Base-by-base conservation (phyloP, 1,140 invertebrate species). In the Globodera rostochiensis region DNA sequence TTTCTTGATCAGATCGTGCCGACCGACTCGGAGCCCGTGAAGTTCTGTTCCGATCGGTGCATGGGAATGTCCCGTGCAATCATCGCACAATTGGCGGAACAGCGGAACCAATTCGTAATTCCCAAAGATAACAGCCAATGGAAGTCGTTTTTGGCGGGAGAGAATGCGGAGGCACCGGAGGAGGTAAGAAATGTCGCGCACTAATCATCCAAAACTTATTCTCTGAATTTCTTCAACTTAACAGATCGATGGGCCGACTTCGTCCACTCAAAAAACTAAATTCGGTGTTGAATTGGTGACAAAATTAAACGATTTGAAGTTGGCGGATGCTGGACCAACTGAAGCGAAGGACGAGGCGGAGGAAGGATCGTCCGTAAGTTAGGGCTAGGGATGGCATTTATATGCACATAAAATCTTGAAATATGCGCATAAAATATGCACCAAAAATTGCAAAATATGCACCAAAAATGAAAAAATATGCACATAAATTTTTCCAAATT, bases 41-140 rank as follows among this genome's bases (percentile, higher is more conserved):
- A 78, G n/a, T 78, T 78, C 50, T 78, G 76, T 67, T 78, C 76
- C 36, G 76, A 78, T 47, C 76, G 76, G 15, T 78, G 76, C 66
- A 78, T 78, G 76, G 66, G 57, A 49, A 25, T 70, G 66, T 45
- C 76, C 11, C 45, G 76, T 9, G 76, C 76, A n/a, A 47, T 78
- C n/a, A 60, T 46, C 25, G 50, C 46, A 47, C 76, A 78, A 36
- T 67, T 78, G 69, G 64, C 50, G 49, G 66, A 46, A 7, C 50
- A 78, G 13, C 21, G 25, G 49, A 50, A 78, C 36, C 57, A 78
- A n/a, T 69, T 78, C 25, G 8, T 50, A 36, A 69, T 70, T 46
- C 76, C 70, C 21, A 53, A 64, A 3, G 8, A 64, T 4, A 46
- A 70, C n/a, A 49, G 46, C 25, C 50, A 78, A 78, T 78, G 76